Evolutionary conservation across 2,797 vertebrate genomes (phyloP), one percentile per base, ranked within the genome.

Genomic region (Acanthurus tractus): DNA sequence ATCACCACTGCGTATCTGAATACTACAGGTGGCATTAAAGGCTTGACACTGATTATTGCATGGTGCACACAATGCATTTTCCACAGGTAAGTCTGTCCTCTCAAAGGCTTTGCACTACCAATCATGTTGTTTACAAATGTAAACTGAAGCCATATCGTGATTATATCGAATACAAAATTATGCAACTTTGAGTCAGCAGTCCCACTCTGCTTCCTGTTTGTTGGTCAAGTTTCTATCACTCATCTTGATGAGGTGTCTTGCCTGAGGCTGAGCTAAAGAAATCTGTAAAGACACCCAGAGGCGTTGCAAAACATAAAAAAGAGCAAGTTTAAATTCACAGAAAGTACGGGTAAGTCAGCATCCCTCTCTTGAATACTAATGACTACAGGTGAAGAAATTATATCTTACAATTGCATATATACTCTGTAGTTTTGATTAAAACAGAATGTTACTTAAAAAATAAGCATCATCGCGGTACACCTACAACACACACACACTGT

Each of bases 231-330:
- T 77, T 50, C 66, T 4, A n/a, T 74, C 71, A 74, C 64, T 86
- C 78, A 72, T 77, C n/a, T 52, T 75, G 73, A 72, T 75, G 69
- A 77, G 59, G 25, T 48, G 3, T 62, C 14, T 58, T 49, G 84
- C 84, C 84, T 9, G 74, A 77, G 75, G 84, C 79, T 66, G 59
- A 77, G 69, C 65, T 48, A 40, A 74, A 57, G 71, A 74, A 76
- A 80, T 61, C 53, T 61, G 68, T 76, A 53, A 62, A 73, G 55
- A 82, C 66, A 75, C 63, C 64, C 53, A 70, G 52, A 77, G 25
- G 69, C 38, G 5, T 22, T 53, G 40, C 44, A 23, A 62, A n/a
- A 71, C 61, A 45, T 46, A 18, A 58, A 62, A 75, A 49, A 68
- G 58, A 59, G 7, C 10, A n/a, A 6, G 34, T 42, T 69, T 40